Evolutionary conservation across 2,113 vertebrate genomes (phyloP).

Genomic region (Lonchura striata): DNA sequence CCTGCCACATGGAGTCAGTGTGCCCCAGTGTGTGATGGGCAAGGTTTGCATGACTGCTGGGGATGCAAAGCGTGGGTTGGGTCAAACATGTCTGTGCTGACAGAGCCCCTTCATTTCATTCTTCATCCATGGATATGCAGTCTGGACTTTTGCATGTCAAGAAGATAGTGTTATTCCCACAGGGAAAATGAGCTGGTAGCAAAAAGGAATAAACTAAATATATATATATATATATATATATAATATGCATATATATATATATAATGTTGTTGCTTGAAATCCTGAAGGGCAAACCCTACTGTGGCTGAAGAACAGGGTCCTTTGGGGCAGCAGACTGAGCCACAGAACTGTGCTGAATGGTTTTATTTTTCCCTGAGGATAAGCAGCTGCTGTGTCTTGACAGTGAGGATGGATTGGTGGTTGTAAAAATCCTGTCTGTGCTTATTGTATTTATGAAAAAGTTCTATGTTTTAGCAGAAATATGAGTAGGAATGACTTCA

Average conservation of each 20-base stretch:
- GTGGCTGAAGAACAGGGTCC: neutral
- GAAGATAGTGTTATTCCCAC: neutral
- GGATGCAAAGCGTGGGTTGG: neutral
- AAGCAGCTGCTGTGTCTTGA: constrained; percentile 18
- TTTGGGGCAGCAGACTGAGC: neutral
- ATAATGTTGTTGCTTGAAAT: neutral
- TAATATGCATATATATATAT: neutral
- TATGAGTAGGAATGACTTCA: neutral
- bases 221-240: neutral
- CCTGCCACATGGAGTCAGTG: constrained; percentile 49
- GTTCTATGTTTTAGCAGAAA: neutral
- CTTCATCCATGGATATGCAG: neutral
- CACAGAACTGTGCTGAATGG: neutral
- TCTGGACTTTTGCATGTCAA: constrained; percentile 6
- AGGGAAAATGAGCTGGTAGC: neutral
- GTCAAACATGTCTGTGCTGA: neutral
- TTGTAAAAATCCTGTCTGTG: constrained; percentile 42
- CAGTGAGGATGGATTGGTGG: neutral
- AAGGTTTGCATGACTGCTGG: neutral
- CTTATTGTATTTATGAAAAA: constrained; percentile 19
- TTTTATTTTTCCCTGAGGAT: neutral
- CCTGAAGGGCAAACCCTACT: neutral
- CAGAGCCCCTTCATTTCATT: neutral
- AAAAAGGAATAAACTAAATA: neutral
- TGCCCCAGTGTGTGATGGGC: neutral